Conservation (phyloP, 2,113 vertebrate species). For the Bos javanicus region DNA sequence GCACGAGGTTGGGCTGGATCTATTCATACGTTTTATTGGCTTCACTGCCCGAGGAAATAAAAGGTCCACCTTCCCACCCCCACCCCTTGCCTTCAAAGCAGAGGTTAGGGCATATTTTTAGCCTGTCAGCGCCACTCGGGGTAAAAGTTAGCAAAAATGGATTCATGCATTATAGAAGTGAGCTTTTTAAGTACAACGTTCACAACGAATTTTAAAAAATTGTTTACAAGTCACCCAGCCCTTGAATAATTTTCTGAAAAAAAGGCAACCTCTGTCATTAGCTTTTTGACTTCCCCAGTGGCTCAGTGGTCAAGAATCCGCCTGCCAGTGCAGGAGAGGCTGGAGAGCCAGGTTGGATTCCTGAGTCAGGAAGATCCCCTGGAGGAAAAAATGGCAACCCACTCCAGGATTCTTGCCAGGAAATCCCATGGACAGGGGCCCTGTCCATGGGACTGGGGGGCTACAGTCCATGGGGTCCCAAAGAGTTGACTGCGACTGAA, state of each 20-base stretch:
- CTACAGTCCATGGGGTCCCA: not conserved
- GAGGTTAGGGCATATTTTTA: not conserved
- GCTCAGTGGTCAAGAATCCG: not conserved
- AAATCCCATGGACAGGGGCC: not conserved
- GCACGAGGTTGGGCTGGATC: not conserved
- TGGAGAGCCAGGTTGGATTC: not conserved
- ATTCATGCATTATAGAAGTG: not conserved
- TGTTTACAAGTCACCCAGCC: not conserved
- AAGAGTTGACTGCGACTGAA: not conserved
- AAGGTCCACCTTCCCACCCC: not conserved
- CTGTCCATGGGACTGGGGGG: not conserved
- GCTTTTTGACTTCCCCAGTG: not conserved
- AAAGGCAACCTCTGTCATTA: not conserved
- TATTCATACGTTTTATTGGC: slow-evolving; percentile 1
- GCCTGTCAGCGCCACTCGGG: not conserved
- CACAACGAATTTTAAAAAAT: not conserved
- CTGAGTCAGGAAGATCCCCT: not conserved
- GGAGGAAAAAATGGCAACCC: not conserved
- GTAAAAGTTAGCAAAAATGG: not conserved
- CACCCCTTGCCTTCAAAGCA: not conserved
- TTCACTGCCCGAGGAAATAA: not conserved
- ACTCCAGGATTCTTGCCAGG: not conserved
- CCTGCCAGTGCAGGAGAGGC: not conserved
- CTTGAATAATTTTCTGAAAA: not conserved
- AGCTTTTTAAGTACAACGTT: not conserved